phyloP scores from a whole-genome alignment of 2,113 vertebrate genomes.

The Otus sunia region DNA sequence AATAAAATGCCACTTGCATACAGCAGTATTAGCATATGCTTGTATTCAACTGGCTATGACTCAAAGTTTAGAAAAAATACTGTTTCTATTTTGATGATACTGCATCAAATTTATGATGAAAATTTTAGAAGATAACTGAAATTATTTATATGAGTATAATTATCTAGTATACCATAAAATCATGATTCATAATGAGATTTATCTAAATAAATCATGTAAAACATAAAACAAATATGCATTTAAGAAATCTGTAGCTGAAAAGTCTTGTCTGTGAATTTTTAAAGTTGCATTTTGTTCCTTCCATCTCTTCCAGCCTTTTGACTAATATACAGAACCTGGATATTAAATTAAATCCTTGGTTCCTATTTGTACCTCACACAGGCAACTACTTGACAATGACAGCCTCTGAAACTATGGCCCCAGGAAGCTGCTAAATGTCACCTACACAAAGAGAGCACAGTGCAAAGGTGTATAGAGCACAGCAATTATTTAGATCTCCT shows the following conservation, averaged over 20 bases:
- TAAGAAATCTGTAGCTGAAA: neutral
- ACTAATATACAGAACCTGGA: neutral
- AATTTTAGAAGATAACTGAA: neutral
- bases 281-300: neutral
- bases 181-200: neutral
- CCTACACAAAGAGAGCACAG: neutral
- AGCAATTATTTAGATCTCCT: neutral
- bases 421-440: neutral
- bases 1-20: neutral
- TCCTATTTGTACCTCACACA: neutral
- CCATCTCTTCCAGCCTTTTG: neutral
- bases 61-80: neutral
- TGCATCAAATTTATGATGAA: neutral
- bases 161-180: neutral
- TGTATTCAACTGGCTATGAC: neutral
- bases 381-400: neutral
- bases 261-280: neutral
- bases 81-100: neutral
- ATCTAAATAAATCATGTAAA: neutral
- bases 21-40: neutral
- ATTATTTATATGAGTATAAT: neutral
- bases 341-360: neutral
- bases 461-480: neutral
- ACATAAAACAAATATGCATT: neutral
- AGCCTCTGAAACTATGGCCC: neutral